phyloP scores from a whole-genome alignment of 2,888 invertebrate species.

The Aphidius colemani region DNA sequence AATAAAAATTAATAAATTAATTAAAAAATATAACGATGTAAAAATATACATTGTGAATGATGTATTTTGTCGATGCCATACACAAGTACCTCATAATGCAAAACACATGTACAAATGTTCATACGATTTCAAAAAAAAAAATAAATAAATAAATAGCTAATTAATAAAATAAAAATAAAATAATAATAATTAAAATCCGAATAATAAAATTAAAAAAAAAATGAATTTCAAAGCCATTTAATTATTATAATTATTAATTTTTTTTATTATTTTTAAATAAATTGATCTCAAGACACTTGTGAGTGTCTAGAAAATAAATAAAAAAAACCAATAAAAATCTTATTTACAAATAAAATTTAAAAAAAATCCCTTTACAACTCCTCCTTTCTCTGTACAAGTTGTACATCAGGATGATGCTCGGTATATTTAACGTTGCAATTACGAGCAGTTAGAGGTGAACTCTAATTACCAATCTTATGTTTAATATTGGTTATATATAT shows the following conservation, averaged over 20 bases:
- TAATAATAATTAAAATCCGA: slow-evolving; percentile 50
- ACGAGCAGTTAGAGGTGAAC: slow-evolving; percentile 13
- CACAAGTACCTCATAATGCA: slow-evolving; percentile 60
- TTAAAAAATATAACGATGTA: slow-evolving; percentile 31
- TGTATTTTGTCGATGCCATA: slow-evolving; percentile 57
- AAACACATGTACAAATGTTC: slow-evolving; percentile 60
- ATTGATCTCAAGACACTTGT: background rate
- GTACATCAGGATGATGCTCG: background rate
- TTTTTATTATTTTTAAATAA: slow-evolving; percentile 14
- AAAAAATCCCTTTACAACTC: too few relatives aligned
- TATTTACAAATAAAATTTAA: too few relatives aligned
- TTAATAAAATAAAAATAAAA: slow-evolving; percentile 46
- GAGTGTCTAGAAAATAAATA: background rate
- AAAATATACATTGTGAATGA: slow-evolving; percentile 44
- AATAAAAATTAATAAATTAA: slow-evolving; percentile 29
- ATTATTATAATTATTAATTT: slow-evolving; percentile 8
- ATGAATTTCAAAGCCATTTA: slow-evolving; percentile 22
- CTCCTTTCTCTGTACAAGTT: too few relatives aligned
- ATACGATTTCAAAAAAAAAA: slow-evolving; percentile 56
- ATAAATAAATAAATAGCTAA: slow-evolving; percentile 46
- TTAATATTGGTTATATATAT: slow-evolving; percentile 1
- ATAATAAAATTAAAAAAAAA: slow-evolving; percentile 1
- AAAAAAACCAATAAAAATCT: too few relatives aligned
- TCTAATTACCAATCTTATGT: slow-evolving; percentile 21
- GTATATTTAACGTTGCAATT: slow-evolving; percentile 20